These are phyloP conservation scores for Chrysopa pallens DNA, from an alignment of 1,140 invertebrate species.

Conservation along the genomic window DNA sequence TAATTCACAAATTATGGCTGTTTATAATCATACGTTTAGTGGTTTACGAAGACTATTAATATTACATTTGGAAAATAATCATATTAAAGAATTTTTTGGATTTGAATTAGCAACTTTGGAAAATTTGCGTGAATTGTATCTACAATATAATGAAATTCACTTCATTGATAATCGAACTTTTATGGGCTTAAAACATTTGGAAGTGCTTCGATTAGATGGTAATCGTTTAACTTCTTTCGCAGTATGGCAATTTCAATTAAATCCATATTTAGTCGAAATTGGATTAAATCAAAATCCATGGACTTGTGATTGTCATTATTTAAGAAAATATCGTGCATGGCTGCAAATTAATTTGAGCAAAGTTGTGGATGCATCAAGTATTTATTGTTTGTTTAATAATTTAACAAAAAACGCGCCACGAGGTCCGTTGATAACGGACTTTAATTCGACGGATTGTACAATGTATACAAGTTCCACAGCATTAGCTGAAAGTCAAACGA, in stretches of 20 bases:
- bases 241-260: constrained; percentile 53
- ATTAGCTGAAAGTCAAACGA: constrained; percentile 52
- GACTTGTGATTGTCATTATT: constrained; percentile 75
- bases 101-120: constrained; percentile 70
- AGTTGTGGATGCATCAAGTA: constrained; percentile 47
- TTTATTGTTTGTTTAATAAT: constrained; percentile 47
- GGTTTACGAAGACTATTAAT: constrained; percentile 58
- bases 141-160: constrained; percentile 72
- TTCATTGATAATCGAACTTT: constrained; percentile 76
- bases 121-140: constrained; percentile 63
- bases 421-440: constrained; percentile 39
- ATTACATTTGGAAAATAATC: constrained; percentile 73
- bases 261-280: constrained; percentile 62
- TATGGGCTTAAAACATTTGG: constrained; percentile 54
- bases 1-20: constrained; percentile 64
- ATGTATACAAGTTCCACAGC: constrained; percentile 36
- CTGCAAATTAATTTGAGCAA: constrained; percentile 50
- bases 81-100: constrained; percentile 57
- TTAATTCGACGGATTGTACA: constrained; percentile 49
- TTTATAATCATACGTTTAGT: constrained; percentile 81
- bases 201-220: constrained; percentile 68
- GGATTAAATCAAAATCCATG: constrained; percentile 70
- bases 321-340: constrained; percentile 60
- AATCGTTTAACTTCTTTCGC: constrained; percentile 65
- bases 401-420: constrained; percentile 33